A percentile compares a stretch with the other conserved stretches of the same genome.
phyloP scores from a whole-genome alignment of 2,113 vertebrate genomes.

The Macrotis lagotis region DNA sequence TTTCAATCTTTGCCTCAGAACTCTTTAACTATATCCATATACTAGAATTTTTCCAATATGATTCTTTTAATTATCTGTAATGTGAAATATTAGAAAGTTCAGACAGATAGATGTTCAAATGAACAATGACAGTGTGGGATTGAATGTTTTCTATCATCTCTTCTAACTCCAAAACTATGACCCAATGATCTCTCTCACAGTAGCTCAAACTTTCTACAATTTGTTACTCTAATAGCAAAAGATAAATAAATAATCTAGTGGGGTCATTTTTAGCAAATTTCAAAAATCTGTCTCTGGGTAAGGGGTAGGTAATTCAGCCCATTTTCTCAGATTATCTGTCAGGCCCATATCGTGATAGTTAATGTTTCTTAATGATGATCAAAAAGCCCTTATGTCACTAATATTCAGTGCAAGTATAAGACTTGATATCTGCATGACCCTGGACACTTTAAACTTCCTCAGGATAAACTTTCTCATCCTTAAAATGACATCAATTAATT shows the following conservation, averaged over 20 bases:
- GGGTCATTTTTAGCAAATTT: neutral
- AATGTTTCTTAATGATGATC: neutral
- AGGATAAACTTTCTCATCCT: neutral
- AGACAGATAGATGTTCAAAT: neutral
- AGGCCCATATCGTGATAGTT: neutral
- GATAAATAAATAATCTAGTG: neutral
- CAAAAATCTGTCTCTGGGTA: neutral
- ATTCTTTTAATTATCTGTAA: neutral
- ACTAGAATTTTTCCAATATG: neutral
- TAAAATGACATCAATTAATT: neutral
- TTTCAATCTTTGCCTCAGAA: neutral
- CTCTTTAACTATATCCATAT: neutral
- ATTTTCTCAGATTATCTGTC: neutral
- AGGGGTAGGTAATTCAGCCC: neutral
- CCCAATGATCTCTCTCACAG: neutral
- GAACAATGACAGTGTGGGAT: neutral
- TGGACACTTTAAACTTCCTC: neutral
- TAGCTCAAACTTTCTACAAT: neutral
- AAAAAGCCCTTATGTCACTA: neutral
- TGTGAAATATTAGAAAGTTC: neutral
- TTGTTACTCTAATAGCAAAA: neutral
- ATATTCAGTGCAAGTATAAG: neutral
- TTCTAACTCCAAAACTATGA: neutral
- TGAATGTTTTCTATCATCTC: neutral
- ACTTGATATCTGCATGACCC: neutral